Conservation (phyloP, 1,140 invertebrate species). For the Brachionus paranguensis region DNA sequence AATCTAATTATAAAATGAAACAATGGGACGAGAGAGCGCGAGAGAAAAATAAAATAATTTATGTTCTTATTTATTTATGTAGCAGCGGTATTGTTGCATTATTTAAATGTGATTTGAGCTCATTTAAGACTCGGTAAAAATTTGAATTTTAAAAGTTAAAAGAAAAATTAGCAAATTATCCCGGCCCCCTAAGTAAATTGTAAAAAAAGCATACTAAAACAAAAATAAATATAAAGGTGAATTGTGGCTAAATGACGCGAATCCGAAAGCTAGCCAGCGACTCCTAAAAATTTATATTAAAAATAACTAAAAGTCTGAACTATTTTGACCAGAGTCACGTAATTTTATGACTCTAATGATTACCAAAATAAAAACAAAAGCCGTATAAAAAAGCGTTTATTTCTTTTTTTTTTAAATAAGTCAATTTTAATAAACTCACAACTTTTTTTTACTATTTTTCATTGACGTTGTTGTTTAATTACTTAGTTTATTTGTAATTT, state of each 20-base stretch:
- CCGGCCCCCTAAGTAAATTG: background rate
- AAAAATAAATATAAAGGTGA: background rate
- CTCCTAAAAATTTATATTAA: background rate
- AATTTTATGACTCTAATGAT: background rate
- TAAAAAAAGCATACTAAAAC: background rate
- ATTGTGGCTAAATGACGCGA: background rate
- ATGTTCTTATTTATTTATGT: background rate
- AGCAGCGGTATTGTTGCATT: background rate
- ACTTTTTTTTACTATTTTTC: background rate
- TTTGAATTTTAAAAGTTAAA: background rate
- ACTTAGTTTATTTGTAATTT: background rate
- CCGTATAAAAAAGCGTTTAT: background rate
- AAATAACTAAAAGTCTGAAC: background rate
- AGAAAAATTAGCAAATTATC: background rate
- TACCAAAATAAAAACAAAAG: background rate
- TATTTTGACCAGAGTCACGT: background rate
- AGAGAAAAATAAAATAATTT: background rate
- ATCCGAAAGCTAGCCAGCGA: background rate
- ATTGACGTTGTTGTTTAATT: background rate
- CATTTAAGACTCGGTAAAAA: conserved; percentile 7
- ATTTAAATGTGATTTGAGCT: background rate
- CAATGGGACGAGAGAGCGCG: background rate
- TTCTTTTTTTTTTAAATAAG: background rate
- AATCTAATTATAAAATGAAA: background rate
- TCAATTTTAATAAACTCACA: background rate